Conservation (phyloP, 2,888 invertebrate species). For the Drosophila mulleri region DNA sequence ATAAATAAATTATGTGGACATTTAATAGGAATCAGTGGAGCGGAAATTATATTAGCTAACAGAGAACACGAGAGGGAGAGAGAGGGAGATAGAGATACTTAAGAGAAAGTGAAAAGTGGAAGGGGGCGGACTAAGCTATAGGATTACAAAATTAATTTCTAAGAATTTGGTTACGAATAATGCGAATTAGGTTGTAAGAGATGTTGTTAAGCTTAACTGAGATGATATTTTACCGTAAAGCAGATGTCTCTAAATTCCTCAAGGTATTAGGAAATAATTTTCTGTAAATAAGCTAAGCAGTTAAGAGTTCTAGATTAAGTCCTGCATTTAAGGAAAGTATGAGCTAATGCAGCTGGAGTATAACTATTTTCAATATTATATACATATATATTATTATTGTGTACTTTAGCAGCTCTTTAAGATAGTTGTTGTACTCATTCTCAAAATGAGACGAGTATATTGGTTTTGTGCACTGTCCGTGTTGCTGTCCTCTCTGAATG, state of each 20-base stretch:
- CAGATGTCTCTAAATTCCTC: neutral
- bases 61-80: neutral
- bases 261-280: neutral
- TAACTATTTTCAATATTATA: too few relatives aligned
- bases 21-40: neutral
- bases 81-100: neutral
- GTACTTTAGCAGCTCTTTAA: too few relatives aligned
- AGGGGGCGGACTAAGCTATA: too few relatives aligned
- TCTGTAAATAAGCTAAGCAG: neutral
- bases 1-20: slow-evolving; percentile 54
- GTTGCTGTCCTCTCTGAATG: too few relatives aligned
- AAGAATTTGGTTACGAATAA: neutral
- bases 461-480: too few relatives aligned
- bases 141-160: neutral
- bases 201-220: neutral
- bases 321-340: neutral
- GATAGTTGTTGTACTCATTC: too few relatives aligned
- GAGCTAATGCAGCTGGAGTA: neutral
- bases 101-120: too few relatives aligned
- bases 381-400: too few relatives aligned
- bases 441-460: too few relatives aligned
- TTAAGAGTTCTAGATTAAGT: too few relatives aligned
- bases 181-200: neutral
- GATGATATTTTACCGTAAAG: neutral
- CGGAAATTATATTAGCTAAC: slow-evolving; percentile 8